Evolutionary conservation across 2,113 vertebrate genomes (phyloP), one percentile per base, ranked within the genome.

Genomic region (Pantherophis guttatus): DNA sequence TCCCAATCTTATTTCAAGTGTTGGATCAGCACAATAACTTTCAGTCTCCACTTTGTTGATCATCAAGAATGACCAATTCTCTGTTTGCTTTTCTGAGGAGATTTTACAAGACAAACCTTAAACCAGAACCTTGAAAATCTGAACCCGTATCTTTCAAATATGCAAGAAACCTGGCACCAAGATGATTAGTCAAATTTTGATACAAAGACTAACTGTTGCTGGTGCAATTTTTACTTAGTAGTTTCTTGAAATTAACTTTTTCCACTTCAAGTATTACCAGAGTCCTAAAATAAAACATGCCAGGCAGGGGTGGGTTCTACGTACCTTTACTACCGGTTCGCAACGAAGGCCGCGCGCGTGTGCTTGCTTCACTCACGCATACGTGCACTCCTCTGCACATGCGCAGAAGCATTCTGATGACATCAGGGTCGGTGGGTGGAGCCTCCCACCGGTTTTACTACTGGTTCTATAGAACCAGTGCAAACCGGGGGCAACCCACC

Each of bases 191-290:
- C 55, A 88, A 53, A 59, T 39, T 70, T 33, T 26, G 58, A 39
- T 92, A 26, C n/a, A 88, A 88, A 92, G 55, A 24, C 17, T 48
- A 62, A 19, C 24, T 11, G 86, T 88, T 87, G 10, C 81, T 93
- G 11, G 2, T 2, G 90, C 92, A 86, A 23, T 91, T 94, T 75
- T 57, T 44, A 90, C 93, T 95, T 93, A 91, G 5, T 93, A 59
- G 91, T 53, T 65, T 65, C 44, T 50, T 92, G 86, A 92, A 65
- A 33, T 65, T 92, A 48, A 92, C 33, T 92, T 53, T 87, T 88
- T 59, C 50, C 29, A 39, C 19, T 65, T 92, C 48, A 53, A 50
- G 21, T 10, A 50, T 50, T 26, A 26, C 8, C 13, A 9, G 86
- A 54, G 12, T 62, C 19, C 48, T 58, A 21, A 48, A 23, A 58